Evolutionary conservation across 2,113 vertebrate genomes (phyloP).

Genomic region (Limanda limanda): DNA sequence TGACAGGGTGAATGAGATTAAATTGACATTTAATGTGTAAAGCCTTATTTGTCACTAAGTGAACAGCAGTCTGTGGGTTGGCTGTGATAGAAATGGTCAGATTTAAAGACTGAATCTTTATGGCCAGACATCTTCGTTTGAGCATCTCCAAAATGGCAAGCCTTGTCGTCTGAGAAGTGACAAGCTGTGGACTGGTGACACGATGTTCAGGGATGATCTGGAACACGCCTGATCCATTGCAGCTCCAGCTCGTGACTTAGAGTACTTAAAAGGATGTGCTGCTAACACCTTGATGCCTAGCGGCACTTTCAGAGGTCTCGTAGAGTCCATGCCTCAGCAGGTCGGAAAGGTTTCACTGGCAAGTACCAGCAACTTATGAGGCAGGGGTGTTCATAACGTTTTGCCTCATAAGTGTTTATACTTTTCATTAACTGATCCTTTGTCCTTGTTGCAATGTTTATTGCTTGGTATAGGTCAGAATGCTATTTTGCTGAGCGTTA

Average conservation of each 20-base stretch:
- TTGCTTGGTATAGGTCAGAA: too few relatives aligned
- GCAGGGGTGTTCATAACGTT: not conserved
- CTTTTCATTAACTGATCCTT: not conserved
- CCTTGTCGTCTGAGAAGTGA: not conserved
- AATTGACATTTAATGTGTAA: too few relatives aligned
- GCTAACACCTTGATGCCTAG: not conserved
- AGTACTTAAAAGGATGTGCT: not conserved
- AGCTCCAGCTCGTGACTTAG: too few relatives aligned
- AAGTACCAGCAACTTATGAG: not conserved
- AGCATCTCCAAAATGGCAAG: too few relatives aligned
- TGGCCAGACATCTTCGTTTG: not conserved
- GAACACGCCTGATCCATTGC: too few relatives aligned
- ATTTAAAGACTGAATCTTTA: not conserved
- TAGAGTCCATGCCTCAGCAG: not conserved
- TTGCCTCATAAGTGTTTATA: not conserved
- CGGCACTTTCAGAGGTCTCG: not conserved
- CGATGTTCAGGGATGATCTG: not conserved
- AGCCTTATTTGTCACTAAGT: too few relatives aligned
- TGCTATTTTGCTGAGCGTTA: too few relatives aligned
- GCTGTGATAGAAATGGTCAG: not conserved
- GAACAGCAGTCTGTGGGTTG: not conserved
- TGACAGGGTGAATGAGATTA: too few relatives aligned
- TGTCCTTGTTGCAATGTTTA: not conserved
- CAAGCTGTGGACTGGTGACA: not conserved
- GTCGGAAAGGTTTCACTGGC: not conserved